phyloP scores from a whole-genome alignment of 1,140 invertebrate genomes.

The Halesus radiatus region DNA sequence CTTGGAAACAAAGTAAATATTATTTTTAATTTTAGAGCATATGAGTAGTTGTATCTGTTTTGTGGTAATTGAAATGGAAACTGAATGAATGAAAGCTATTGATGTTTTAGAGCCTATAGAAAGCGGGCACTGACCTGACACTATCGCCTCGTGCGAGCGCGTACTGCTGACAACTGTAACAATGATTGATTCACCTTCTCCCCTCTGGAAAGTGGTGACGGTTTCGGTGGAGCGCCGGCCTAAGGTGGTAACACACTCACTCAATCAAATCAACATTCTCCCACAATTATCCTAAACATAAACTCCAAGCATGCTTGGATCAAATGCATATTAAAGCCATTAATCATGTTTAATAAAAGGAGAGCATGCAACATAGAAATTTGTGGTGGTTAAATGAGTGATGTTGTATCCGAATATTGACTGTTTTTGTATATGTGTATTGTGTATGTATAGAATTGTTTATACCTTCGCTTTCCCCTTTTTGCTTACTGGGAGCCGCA shows the following conservation, averaged over 20 bases:
- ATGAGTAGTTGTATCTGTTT: constrained; percentile 29
- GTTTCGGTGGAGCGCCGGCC: constrained; percentile 72
- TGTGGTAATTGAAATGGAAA: constrained; percentile 9
- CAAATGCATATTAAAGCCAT: constrained; percentile 41
- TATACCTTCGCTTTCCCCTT: constrained; percentile 66
- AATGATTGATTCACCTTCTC: constrained; percentile 73
- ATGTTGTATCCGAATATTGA: constrained; percentile 30
- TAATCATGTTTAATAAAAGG: constrained; percentile 23
- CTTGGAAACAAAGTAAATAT: constrained; percentile 1
- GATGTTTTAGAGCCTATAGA: constrained; percentile 52
- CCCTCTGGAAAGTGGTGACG: constrained; percentile 73
- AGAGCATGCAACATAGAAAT: constrained; percentile 25
- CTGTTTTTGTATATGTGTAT: constrained; percentile 12
- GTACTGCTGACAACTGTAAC: constrained; percentile 75
- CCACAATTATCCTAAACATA: constrained; percentile 30
- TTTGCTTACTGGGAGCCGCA: constrained; percentile 58
- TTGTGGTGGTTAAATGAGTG: constrained; percentile 15
- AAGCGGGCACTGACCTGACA: constrained; percentile 72
- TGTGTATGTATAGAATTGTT: constrained; percentile 28
- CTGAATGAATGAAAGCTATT: constrained; percentile 34
- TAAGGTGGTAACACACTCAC: constrained; percentile 60
- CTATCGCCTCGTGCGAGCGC: constrained; percentile 73
- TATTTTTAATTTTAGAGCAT: constrained; percentile 16
- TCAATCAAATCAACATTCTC: constrained; percentile 39
- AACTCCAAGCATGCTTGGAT: constrained; percentile 44